Percentiles rank a stretch among this genome's conserved stretches.
Conservation (phyloP, 2,888 invertebrate species). For the Luperina nickerlii region DNA sequence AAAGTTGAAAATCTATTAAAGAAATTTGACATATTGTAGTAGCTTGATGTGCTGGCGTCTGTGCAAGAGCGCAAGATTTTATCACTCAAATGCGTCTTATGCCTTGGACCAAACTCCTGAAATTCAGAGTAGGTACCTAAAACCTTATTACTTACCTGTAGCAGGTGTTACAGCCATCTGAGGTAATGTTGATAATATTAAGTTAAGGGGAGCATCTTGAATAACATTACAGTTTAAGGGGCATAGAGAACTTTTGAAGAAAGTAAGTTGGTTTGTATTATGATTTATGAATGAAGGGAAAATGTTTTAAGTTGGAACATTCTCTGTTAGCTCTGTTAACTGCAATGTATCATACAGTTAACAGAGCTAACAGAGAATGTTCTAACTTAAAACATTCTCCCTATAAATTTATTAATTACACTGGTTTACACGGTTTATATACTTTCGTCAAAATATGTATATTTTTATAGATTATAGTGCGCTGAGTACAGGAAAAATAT, state of each 20-base stretch:
- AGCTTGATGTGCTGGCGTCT: no score
- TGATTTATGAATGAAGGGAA: background rate
- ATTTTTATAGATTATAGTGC: no score
- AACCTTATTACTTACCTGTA: slow-evolving; percentile 52
- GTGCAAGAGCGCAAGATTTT: no score
- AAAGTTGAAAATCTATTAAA: no score
- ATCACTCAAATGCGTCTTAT: background rate
- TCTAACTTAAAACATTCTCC: no score
- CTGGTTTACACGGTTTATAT: no score
- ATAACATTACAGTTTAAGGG: slow-evolving; percentile 20
- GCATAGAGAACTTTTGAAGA: slow-evolving; percentile 1
- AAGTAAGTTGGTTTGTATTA: background rate
- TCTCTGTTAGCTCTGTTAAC: background rate
- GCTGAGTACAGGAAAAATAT: no score
- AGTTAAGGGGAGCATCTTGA: slow-evolving; percentile 30
- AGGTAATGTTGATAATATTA: slow-evolving; percentile 53
- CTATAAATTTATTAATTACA: no score
- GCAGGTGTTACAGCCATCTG: slow-evolving; percentile 46
- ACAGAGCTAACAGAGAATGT: no score
- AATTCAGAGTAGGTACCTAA: slow-evolving; percentile 39
- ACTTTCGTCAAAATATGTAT: no score
- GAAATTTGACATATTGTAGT: no score
- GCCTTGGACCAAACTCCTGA: slow-evolving; percentile 14
- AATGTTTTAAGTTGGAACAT: background rate
- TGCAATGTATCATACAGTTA: no score